Conservation (phyloP, 2,113 vertebrate species). For the Solenodon paradoxus region DNA sequence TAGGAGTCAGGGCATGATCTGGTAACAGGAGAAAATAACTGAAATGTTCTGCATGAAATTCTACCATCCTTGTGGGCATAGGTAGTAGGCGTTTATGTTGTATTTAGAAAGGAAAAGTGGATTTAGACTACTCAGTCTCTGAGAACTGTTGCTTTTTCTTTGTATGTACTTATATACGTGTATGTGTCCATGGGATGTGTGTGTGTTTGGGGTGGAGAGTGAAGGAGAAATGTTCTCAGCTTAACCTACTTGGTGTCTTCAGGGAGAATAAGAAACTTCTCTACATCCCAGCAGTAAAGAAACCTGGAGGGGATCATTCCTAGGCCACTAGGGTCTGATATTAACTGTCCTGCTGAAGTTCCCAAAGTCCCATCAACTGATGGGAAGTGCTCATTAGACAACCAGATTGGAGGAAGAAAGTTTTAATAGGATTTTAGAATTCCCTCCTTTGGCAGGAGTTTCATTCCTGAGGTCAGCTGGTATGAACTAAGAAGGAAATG, state of each 20-base stretch:
- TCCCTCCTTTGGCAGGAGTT: background rate
- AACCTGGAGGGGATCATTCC: background rate
- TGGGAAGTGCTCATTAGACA: background rate
- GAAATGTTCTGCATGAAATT: constrained; percentile 13
- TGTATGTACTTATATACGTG: background rate
- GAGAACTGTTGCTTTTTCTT: background rate
- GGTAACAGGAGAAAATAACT: constrained; percentile 8
- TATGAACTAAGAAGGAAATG: background rate
- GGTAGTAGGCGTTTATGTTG: background rate
- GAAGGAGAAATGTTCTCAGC: background rate
- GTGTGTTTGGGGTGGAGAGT: background rate
- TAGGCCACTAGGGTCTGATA: background rate
- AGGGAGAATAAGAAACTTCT: background rate
- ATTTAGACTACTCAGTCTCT: background rate
- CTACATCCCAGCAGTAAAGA: background rate
- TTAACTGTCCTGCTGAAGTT: background rate
- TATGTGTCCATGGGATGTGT: background rate
- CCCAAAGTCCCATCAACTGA: background rate
- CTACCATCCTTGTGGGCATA: background rate
- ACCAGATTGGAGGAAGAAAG: background rate
- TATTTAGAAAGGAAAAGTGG: background rate
- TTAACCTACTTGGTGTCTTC: background rate
- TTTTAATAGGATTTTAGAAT: background rate
- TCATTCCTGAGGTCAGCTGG: background rate
- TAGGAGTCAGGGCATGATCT: constrained; percentile 30